Evolutionary conservation across 2,113 vertebrate species (phyloP), one percentile per base, ranked within the genome.

Genomic region (Triplophysa tibetana): DNA sequence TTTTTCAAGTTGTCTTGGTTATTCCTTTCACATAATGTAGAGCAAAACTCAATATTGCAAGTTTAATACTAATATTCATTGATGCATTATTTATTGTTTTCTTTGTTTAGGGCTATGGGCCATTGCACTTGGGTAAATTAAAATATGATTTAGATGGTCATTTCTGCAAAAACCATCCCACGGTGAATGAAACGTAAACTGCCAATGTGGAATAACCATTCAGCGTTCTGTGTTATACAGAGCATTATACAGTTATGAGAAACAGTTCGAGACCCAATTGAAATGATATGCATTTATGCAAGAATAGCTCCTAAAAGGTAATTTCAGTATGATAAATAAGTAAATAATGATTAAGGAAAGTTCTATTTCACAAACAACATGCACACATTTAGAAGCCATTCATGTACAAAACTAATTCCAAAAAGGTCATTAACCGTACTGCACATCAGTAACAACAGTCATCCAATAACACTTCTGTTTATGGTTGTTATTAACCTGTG

Each of bases 21-120:
- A 12, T 62, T 62, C 21, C 21, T 29, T 73, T 38, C 54, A 61
- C 70, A 24, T 74, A n/a, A 43, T 72, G 70, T 58, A 72, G 50
- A 33, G 69, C n/a, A 58, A 72, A 72, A 48, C 14, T 73, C 70
- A 60, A 75, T 75, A 75, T 23, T 26, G 58, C 21, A 75, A 75
- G 60, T 14, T 48, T 75, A 48, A 48, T 50, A 75, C 23, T 60
- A 63, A 63, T 26, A 41, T 19, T 75, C 60, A 12, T 63, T 75
- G 16, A 63, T 75, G 48, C 21, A 63, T 75, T 63, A 63, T 26
- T 50, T 75, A 63, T n/a, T 43, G 23, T 75, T 63, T 75, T 75
- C 5, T 26, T 10, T 45, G 24, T 48, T 75, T 75, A 60, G 10
- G 58, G 16, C 38, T 23, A 63, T 75, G 56, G 56, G 48, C 72